Base-by-base conservation (phyloP, 1,140 invertebrate genomes). In the Anastatus disparis region DNA sequence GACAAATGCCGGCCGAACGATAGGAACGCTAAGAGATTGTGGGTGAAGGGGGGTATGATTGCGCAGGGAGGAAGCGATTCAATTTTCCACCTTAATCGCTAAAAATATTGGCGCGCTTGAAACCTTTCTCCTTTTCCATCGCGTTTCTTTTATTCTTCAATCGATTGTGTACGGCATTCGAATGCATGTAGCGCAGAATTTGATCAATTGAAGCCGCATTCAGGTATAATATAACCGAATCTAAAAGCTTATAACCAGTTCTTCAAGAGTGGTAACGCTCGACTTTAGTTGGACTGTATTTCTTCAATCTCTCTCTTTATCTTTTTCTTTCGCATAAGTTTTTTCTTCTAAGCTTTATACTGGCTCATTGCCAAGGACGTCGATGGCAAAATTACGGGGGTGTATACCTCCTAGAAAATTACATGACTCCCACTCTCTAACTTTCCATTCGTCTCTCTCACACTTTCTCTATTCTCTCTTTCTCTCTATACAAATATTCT, bases 61-160 rank as follows among this genome's bases (percentile, higher is more conserved):
- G 2, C 15, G 50, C 24, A 27, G 24, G 27, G 9, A n/a, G 9
- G 13, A 0, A 27, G 15, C 31, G 70, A 81, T 82, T 82, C 78
- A 82, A 83, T 83, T 83, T 78, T 73, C 64, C 63, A 24, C 74
- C 74, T 81, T 82, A 81, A 82, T 83, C 78, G 78, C 52, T 68
- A 64, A 83, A 82, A 83, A 82, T 81, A 83, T 82, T 76, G 74
- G 74, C 68, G 59, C 66, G 26, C 44, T 27, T 50, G 29, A 27
- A 46, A 24, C n/a, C 4, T 35, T 35, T 35, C 31, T 35, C 31
- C 24, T 46, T 10, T 8, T 10, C 26, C 61, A n/a, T 20, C 6
- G 44, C 27, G 38, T 62, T 67, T 24, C 27, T 52, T 26, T 40
- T 53, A 27, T 40, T 55, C 27, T 68, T 38, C n/a, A 4, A 44